Evolutionary conservation across 2,888 invertebrate species (phyloP).

Genomic region (Antheraea assamensis): DNA sequence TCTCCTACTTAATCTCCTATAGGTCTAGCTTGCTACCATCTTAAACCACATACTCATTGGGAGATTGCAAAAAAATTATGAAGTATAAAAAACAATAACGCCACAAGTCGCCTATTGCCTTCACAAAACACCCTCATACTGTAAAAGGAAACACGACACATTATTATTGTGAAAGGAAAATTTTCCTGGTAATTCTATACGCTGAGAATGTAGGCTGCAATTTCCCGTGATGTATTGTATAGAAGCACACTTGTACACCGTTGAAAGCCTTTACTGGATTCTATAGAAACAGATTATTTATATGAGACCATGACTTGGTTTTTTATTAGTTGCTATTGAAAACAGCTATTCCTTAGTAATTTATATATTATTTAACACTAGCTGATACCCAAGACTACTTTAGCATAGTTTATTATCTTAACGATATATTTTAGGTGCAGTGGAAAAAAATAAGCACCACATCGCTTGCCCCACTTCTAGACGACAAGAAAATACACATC

Average conservation of each 20-base stretch:
- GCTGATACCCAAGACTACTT: no score
- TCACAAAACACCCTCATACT: not conserved
- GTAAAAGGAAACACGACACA: not conserved
- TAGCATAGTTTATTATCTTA: no score
- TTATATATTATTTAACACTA: no score
- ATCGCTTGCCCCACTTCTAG: no score
- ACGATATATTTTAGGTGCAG: no score
- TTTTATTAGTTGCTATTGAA: conserved; percentile 17
- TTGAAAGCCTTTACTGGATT: conserved; percentile 20
- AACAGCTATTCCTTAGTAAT: not conserved
- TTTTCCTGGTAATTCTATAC: conserved; percentile 16
- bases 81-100: not conserved
- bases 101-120: not conserved
- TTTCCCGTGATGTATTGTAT: conserved; percentile 30
- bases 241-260: conserved; percentile 3
- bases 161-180: conserved; percentile 8
- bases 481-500: no score
- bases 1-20: no score
- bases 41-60: no score
- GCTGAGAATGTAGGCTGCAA: conserved; percentile 29
- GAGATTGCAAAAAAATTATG: no score
- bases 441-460: no score
- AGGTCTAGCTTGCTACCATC: no score
- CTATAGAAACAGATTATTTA: conserved; percentile 24
- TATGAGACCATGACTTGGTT: conserved; percentile 35